These are phyloP conservation scores for Anguilla marmorata DNA, from an alignment of 2,797 vertebrate species.

Conservation along the genomic window DNA sequence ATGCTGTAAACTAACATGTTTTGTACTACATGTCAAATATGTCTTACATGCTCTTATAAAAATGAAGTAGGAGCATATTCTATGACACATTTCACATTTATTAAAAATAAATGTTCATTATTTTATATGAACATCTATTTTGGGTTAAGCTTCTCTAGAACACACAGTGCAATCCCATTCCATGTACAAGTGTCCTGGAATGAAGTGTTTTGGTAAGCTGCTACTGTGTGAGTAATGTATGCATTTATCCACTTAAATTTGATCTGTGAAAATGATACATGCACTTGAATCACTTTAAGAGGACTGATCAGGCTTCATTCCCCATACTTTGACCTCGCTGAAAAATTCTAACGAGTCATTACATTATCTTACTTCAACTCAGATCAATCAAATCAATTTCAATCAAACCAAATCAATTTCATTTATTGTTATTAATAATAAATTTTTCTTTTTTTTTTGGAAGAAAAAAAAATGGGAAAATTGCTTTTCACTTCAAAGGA, in stretches of 20 bases:
- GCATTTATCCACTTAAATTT: not conserved
- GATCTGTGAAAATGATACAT: not conserved
- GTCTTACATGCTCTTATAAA: too few relatives aligned
- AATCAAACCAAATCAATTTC: not conserved
- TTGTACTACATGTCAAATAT: too few relatives aligned
- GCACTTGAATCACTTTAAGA: not conserved
- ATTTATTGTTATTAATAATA: not conserved
- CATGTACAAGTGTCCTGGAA: not conserved
- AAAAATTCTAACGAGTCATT: not conserved
- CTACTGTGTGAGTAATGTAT: not conserved
- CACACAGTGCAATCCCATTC: not conserved
- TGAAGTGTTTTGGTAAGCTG: not conserved
- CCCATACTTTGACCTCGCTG: not conserved
- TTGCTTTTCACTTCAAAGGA: slow-evolving; percentile 40
- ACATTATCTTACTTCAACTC: too few relatives aligned
- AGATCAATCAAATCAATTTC: too few relatives aligned
- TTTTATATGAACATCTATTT: not conserved
- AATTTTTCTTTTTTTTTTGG: not conserved
- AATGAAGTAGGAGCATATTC: not conserved
- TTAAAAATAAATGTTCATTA: not conserved
- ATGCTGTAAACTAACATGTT: too few relatives aligned
- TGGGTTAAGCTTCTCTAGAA: not conserved
- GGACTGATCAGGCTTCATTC: not conserved
- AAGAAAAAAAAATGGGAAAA: not conserved
- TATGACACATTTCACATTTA: not conserved